Percentiles rank a stretch among this genome's conserved stretches.
Evolutionary conservation across 2,113 vertebrate genomes (phyloP).

Genomic region (Turnix velox): DNA sequence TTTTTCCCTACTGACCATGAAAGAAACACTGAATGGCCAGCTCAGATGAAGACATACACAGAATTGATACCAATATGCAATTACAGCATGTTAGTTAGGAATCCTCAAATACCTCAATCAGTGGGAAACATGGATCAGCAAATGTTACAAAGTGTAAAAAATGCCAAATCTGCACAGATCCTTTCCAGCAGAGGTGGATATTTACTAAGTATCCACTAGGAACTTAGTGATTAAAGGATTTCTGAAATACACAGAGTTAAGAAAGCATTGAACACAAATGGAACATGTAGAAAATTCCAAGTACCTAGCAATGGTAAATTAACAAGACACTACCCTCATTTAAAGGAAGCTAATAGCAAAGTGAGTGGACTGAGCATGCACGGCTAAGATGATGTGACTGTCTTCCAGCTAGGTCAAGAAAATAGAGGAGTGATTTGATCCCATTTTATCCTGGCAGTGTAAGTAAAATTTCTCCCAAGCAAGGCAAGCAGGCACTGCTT

Average conservation of each 20-base stretch:
- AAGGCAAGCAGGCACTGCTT: neutral
- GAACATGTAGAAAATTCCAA: neutral
- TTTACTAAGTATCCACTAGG: neutral
- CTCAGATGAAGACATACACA: neutral
- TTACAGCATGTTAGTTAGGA: neutral
- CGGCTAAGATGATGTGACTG: neutral
- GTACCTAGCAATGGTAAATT: neutral
- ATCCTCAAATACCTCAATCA: neutral
- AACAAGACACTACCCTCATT: neutral
- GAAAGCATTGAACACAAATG: neutral
- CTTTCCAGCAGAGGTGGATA: neutral
- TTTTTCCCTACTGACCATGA: neutral
- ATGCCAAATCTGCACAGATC: neutral
- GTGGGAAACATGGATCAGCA: neutral
- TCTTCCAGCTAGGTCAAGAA: neutral
- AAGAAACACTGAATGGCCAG: neutral
- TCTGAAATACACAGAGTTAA: neutral
- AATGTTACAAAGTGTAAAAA: neutral
- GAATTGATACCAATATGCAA: neutral
- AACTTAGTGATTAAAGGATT: neutral
- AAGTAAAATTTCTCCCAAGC: neutral
- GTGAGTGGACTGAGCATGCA: neutral
- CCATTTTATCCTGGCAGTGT: neutral
- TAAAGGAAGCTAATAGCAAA: neutral
- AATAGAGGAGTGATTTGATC: neutral